phyloP scores from a whole-genome alignment of 2,113 vertebrate genomes.

The Australoheros scitulus region DNA sequence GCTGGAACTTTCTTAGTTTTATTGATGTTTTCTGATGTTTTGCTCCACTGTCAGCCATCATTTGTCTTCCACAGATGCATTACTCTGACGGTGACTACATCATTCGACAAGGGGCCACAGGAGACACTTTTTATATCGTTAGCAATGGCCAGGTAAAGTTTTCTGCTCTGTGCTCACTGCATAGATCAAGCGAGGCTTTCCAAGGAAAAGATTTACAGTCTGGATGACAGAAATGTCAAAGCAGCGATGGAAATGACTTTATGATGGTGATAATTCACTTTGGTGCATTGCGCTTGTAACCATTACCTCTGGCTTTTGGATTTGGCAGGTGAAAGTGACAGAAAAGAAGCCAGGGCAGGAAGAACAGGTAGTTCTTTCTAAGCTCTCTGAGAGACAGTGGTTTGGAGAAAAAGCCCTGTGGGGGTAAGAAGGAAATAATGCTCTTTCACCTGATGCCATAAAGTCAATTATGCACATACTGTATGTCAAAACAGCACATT shows the following conservation, averaged over 20 bases:
- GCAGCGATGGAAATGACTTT: constrained; percentile 11
- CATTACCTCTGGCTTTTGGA: constrained; percentile 6
- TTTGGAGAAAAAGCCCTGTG: constrained; percentile 80
- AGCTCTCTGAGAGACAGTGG: constrained; percentile 75
- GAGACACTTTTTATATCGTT: constrained; percentile 81
- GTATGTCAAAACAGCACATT: not conserved
- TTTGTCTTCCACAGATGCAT: constrained; percentile 60
- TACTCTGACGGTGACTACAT: constrained; percentile 78
- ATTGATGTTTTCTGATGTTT: not conserved
- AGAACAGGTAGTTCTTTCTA: constrained; percentile 64
- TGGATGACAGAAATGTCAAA: constrained; percentile 37
- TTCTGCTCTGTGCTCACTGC: constrained; percentile 9
- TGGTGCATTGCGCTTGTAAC: not conserved
- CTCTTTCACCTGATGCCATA: not conserved
- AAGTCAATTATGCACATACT: not conserved
- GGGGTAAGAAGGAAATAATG: constrained; percentile 70
- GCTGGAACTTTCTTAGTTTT: not conserved
- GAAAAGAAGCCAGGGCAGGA: constrained; percentile 68
- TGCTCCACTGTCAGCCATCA: not conserved
- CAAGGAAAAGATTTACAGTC: constrained; percentile 20
- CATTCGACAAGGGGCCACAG: constrained; percentile 73
- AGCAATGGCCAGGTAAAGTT: constrained; percentile 79
- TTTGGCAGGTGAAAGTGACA: constrained; percentile 76
- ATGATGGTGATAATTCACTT: constrained; percentile 38
- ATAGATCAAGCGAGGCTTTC: constrained; percentile 18